phyloP scores from a whole-genome alignment of 2,888 invertebrate genomes.

The Drosophila longiperda region DNA sequence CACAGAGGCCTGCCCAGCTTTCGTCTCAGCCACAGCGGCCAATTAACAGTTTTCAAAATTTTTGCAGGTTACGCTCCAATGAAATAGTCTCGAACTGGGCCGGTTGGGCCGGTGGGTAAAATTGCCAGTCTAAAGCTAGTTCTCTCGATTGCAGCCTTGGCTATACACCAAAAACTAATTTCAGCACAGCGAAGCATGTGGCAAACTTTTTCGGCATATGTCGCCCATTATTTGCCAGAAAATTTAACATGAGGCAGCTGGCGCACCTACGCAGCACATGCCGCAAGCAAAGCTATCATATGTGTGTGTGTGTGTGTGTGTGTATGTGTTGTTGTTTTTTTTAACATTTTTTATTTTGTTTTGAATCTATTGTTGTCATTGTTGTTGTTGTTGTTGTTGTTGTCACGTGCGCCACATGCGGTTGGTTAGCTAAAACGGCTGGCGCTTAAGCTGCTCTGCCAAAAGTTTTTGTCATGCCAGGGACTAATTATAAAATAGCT shows the following conservation, averaged over 20 bases:
- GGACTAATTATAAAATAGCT: conserved; percentile 81
- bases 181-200: conserved; percentile 65
- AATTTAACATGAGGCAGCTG: conserved; percentile 67
- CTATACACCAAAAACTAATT: conserved; percentile 68
- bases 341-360: neutral
- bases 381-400: conserved; percentile 11
- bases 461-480: conserved; percentile 79
- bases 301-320: conserved; percentile 16
- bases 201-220: conserved; percentile 76
- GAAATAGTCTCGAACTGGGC: neutral
- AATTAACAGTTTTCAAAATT: conserved; percentile 74
- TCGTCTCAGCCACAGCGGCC: conserved; percentile 58
- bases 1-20: conserved; percentile 10
- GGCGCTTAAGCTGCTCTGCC: conserved; percentile 77
- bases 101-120: neutral
- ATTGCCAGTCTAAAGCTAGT: conserved; percentile 3
- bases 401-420: conserved; percentile 66
- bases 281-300: conserved; percentile 9
- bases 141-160: conserved; percentile 45
- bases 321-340: conserved; percentile 13
- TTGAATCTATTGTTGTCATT: conserved; percentile 25
- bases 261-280: conserved; percentile 48
- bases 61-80: conserved; percentile 32
- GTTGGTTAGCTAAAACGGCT: conserved; percentile 67
- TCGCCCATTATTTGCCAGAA: conserved; percentile 75